Evolutionary conservation across 2,113 vertebrate species (phyloP).

Genomic region (Erythrolamprus reginae): DNA sequence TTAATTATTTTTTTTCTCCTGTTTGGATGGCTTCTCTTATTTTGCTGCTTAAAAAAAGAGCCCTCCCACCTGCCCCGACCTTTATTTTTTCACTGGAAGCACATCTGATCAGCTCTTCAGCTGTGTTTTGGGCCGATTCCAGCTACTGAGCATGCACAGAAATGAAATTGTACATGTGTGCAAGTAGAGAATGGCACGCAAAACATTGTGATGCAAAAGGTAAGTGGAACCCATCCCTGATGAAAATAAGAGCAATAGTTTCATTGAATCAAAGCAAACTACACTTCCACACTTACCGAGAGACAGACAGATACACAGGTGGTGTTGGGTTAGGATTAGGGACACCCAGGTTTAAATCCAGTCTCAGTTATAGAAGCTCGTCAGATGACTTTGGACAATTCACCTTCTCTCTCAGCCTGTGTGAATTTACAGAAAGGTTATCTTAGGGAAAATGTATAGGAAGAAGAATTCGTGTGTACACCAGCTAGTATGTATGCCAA

Average conservation of each 20-base stretch:
- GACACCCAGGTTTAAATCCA: neutral
- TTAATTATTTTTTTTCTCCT: too few species aligned
- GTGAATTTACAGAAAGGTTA: neutral
- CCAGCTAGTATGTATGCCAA: neutral
- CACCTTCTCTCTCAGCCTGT: neutral
- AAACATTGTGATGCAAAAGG: too few species aligned
- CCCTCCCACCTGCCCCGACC: too few species aligned
- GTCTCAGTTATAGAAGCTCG: neutral
- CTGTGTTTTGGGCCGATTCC: too few species aligned
- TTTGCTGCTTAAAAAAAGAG: too few species aligned
- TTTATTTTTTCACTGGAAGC: too few species aligned
- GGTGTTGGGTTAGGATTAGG: neutral
- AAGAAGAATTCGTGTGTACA: neutral
- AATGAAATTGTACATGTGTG: too few species aligned
- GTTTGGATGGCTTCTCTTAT: too few species aligned
- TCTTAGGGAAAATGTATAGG: neutral
- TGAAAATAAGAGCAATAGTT: neutral
- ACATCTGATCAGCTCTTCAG: too few species aligned
- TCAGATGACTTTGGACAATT: neutral
- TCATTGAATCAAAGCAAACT: neutral
- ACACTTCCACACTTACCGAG: neutral
- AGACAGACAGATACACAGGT: neutral
- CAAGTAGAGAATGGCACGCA: too few species aligned
- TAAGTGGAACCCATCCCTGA: too few species aligned
- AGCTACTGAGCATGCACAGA: too few species aligned